Evolutionary conservation across 2,888 invertebrate species (phyloP).

Genomic region (Drymonia ruficornis): DNA sequence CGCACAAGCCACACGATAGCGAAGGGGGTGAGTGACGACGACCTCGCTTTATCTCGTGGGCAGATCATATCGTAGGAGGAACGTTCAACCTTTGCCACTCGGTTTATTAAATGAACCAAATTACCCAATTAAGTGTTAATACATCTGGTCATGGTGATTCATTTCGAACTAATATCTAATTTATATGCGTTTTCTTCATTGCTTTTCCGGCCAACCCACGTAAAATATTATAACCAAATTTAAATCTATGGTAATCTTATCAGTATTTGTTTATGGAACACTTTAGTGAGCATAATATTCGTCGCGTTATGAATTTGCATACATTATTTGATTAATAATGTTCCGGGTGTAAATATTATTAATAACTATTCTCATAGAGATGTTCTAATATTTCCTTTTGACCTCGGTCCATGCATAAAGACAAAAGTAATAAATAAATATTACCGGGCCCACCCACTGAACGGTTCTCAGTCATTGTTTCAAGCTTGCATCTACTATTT

Average conservation of each 20-base stretch:
- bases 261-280: neutral
- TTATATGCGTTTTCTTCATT: neutral
- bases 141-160: neutral
- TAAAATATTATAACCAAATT: neutral
- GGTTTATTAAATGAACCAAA: conserved; percentile 23
- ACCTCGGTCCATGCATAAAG: conserved; percentile 47
- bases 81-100: conserved; percentile 16
- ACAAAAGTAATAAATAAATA: conserved; percentile 63
- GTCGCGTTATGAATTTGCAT: neutral
- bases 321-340: neutral
- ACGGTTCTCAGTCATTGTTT: conserved; percentile 70
- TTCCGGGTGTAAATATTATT: neutral
- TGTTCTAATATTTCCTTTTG: conserved; percentile 14
- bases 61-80: conserved; percentile 26
- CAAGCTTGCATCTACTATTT: conserved; percentile 56
- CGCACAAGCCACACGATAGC: conserved; percentile 17
- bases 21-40: conserved; percentile 22
- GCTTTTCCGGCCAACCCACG: neutral
- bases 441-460: conserved; percentile 69
- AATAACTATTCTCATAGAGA: neutral
- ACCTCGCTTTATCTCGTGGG: conserved; percentile 29
- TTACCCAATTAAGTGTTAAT: conserved; percentile 22
- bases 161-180: neutral
- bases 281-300: no score
- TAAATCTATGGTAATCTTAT: neutral